phyloP scores from a whole-genome alignment of 92 coral and sea anemone genomes.

The Parazoanthus swiftii region DNA sequence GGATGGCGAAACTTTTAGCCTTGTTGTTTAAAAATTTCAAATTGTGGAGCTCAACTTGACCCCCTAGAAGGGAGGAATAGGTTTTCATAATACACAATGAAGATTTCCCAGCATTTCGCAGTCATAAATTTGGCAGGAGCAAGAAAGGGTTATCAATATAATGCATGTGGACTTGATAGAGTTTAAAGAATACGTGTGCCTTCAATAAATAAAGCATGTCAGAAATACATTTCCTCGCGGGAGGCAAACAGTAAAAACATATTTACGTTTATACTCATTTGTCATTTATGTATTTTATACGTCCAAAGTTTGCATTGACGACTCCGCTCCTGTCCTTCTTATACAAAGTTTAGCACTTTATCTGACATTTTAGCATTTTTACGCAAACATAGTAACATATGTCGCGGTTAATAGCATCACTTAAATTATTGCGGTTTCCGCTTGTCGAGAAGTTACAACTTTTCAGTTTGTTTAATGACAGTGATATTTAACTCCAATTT shows the following conservation, averaged over 20 bases:
- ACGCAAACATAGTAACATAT: conserved; percentile 16
- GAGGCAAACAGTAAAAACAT: conserved; percentile 1
- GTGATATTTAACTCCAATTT: conserved; percentile 29
- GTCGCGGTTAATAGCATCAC: conserved; percentile 25
- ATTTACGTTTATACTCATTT: not conserved
- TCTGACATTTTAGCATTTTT: conserved; percentile 31
- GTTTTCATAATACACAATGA: not conserved
- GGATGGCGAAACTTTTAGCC: conserved; percentile 1
- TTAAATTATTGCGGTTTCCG: conserved; percentile 34
- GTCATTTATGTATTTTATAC: not conserved
- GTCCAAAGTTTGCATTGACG: not conserved
- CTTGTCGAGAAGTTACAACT: conserved; percentile 21
- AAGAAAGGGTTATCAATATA: not conserved
- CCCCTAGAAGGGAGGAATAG: not conserved
- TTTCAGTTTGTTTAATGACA: conserved; percentile 24
- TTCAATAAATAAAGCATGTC: not conserved
- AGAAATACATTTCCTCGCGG: conserved; percentile 3
- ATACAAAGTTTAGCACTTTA: conserved; percentile 6
- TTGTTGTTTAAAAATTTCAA: conserved; percentile 17
- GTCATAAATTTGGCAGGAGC: not conserved
- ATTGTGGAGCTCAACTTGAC: not conserved
- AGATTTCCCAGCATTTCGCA: not conserved
- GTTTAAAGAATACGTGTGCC: not conserved
- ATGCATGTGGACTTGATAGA: not conserved
- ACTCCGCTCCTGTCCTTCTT: not conserved